Base-by-base conservation (phyloP, 2,797 vertebrate species). In the Darevskia nairensis region DNA sequence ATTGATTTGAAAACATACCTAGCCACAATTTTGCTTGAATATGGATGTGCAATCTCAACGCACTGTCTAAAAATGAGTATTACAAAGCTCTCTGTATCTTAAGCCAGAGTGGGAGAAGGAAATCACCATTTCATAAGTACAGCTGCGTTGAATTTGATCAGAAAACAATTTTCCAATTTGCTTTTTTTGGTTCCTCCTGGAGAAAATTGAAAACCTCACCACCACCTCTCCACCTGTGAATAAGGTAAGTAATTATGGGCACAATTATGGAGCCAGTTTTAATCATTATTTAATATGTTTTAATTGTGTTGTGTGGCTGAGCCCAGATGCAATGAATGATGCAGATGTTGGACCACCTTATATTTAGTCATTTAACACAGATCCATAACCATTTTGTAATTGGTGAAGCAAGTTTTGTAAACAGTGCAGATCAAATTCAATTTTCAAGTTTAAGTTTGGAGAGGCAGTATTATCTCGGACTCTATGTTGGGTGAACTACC, bases 11-110 rank as follows among this genome's bases (percentile, higher is more conserved):
- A 94, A 95, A 92, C 89, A 84, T 85, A 75, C 76, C 88, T 8
- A 84, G 32, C 86, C 76, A 93, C 88, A 93, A 89, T 93, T 87
- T 88, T 91, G 90, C 82, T 77, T 92, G 88, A 93, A 89, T 85
- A 81, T 83, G 21, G 82, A 93, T 93, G 90, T 94, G 90, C 92
- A 91, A 32, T 76, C 91, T 92, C 89, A 94, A 89, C 87, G 13
- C 23, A 80, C 90, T 93, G 91, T 81, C 83, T 19, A 87, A 92
- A 92, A 88, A 68, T 35, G 39, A 84, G 83, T 41, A 80, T 86
- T 88, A 64, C 46, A 41, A 87, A 88, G 41, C 68, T 91, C 64
- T n/a, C 25, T 82, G 86, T 81, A 19, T 21, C 13, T 91, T 91
- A 64, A 50, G 25, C 9, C 6, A 35, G 32, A 25, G 9, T 19